phyloP scores from a whole-genome alignment of 2,113 vertebrate species.

The Siniperca chuatsi region DNA sequence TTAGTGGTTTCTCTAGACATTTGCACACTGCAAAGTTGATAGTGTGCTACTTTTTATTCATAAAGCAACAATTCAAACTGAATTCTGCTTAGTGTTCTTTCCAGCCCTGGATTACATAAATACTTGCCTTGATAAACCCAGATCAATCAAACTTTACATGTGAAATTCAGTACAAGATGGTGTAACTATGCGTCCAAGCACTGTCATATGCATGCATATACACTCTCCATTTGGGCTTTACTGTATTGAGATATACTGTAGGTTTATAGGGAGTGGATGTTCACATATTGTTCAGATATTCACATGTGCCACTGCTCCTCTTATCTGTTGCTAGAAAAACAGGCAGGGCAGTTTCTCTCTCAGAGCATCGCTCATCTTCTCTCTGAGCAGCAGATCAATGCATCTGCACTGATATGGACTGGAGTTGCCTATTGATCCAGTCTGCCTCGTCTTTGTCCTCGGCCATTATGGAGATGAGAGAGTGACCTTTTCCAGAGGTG shows the following conservation, averaged over 20 bases:
- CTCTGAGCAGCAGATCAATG: constrained; percentile 72
- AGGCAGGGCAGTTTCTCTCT: constrained; percentile 33
- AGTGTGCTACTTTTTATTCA: neutral
- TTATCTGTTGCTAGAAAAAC: constrained; percentile 49
- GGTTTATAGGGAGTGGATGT: neutral
- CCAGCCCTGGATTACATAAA: neutral
- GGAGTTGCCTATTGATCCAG: constrained; percentile 76
- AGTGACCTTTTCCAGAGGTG: constrained; percentile 76
- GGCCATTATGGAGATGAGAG: constrained; percentile 79
- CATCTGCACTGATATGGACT: constrained; percentile 71
- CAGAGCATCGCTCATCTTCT: constrained; percentile 58
- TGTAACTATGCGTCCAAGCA: neutral
- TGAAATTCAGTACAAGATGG: neutral
- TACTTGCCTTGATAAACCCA: neutral
- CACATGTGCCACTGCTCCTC: constrained; percentile 11
- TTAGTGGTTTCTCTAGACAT: neutral
- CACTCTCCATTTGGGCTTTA: neutral
- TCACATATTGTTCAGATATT: neutral
- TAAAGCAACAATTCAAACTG: neutral
- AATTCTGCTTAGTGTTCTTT: neutral
- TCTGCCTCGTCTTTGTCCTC: constrained; percentile 71
- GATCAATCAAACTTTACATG: neutral
- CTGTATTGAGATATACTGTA: neutral
- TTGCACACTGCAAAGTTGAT: neutral
- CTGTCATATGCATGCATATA: neutral